These are phyloP conservation scores for Pedicia rivosa DNA, from an alignment of 2,888 invertebrate genomes.

Conservation along the genomic window DNA sequence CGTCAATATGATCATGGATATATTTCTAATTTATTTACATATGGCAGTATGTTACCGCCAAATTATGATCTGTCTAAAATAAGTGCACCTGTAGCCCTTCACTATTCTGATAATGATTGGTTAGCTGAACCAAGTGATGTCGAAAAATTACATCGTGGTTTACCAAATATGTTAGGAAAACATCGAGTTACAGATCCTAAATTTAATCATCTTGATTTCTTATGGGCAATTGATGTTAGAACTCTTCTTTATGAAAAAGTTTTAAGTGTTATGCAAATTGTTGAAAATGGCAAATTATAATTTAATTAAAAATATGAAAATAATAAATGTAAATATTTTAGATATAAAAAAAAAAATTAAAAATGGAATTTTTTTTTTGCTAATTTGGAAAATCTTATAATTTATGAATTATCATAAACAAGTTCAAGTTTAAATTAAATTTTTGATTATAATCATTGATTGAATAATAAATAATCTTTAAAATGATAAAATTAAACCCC, in stretches of 20 bases:
- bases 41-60: conserved; percentile 35
- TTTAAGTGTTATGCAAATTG: too few relatives aligned
- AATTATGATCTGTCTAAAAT: conserved; percentile 35
- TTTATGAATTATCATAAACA: too few relatives aligned
- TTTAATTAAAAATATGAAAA: too few relatives aligned
- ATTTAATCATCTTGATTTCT: conserved; percentile 40
- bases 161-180: conserved; percentile 38
- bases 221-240: conserved; percentile 35
- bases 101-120: conserved; percentile 46
- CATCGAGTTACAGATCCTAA: conserved; percentile 36
- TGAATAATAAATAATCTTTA: too few relatives aligned
- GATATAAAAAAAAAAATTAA: too few relatives aligned
- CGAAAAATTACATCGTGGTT: conserved; percentile 30
- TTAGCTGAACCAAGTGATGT: conserved; percentile 42
- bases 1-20: conserved; percentile 31
- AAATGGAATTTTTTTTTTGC: too few relatives aligned
- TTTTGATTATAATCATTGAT: too few relatives aligned
- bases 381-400: too few relatives aligned
- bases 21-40: conserved; percentile 32
- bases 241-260: neutral
- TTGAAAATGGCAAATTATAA: too few relatives aligned
- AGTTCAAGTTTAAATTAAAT: too few relatives aligned
- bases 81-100: conserved; percentile 37
- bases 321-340: too few relatives aligned
- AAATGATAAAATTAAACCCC: too few relatives aligned